Percentiles rank a stretch among this genome's conserved stretches.
phyloP scores from a whole-genome alignment of 2,113 vertebrate genomes.

The Melozone crissalis region DNA sequence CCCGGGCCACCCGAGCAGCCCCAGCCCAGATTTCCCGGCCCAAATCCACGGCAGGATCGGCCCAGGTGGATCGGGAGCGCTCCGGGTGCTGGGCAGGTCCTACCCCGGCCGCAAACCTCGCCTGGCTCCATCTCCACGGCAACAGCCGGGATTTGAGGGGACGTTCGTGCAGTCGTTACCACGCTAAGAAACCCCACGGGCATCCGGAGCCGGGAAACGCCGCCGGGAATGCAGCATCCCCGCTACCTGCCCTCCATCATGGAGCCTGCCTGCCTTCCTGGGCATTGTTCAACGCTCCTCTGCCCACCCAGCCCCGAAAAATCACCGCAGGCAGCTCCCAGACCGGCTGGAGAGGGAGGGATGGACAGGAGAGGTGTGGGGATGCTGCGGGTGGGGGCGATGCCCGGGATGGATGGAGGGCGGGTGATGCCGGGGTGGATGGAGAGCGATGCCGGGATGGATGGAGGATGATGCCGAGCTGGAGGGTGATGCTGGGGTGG shows the following conservation, averaged over 20 bases:
- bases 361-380: background rate
- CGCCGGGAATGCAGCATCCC: conserved; percentile 14
- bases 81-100: background rate
- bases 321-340: background rate
- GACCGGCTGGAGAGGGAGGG: background rate
- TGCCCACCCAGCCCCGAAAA: background rate
- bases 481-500: too few species aligned
- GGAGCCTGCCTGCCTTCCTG: conserved; percentile 20
- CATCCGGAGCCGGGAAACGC: background rate
- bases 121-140: background rate
- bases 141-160: background rate
- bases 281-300: background rate
- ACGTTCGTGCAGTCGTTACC: background rate
- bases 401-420: background rate
- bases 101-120: background rate
- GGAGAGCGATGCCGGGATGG: too few species aligned
- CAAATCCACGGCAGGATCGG: background rate
- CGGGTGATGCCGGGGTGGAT: background rate
- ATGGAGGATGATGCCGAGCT: too few species aligned
- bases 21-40: background rate
- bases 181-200: background rate
- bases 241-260: conserved; percentile 22
- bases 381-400: background rate
- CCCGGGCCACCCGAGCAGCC: background rate
- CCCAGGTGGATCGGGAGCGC: background rate